phyloP scores from a whole-genome alignment of 2,797 vertebrate genomes.

The Artibeus jamaicensis region DNA sequence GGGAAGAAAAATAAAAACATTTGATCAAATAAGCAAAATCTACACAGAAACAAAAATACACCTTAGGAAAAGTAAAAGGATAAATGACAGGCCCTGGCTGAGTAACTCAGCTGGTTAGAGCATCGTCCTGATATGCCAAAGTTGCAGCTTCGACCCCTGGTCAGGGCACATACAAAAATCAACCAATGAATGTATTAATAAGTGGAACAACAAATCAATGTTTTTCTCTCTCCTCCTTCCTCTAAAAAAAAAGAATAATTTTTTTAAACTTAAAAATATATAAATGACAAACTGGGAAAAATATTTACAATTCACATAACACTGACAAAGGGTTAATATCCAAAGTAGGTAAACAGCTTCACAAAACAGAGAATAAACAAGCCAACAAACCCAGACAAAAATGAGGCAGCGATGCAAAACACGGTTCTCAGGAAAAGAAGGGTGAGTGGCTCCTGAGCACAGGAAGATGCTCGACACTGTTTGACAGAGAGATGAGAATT shows the following conservation, averaged over 20 bases:
- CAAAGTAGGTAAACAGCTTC: neutral
- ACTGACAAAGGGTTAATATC: neutral
- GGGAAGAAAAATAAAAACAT: neutral
- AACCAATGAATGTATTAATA: neutral
- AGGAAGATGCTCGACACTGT: neutral
- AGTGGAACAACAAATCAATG: neutral
- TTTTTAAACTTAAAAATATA: neutral
- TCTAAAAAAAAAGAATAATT: neutral
- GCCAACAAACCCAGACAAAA: slow-evolving; percentile 20
- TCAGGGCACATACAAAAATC: neutral
- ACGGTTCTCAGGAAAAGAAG: neutral
- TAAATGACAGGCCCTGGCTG: neutral
- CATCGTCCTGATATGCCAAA: neutral
- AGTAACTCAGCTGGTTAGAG: neutral
- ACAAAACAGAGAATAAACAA: neutral
- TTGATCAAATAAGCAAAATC: slow-evolving; percentile 17
- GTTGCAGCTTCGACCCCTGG: neutral
- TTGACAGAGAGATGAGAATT: neutral
- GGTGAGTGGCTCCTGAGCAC: neutral
- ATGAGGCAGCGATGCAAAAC: neutral
- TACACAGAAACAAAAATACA: neutral
- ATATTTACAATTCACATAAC: neutral
- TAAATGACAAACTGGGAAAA: neutral
- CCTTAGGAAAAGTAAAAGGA: neutral
- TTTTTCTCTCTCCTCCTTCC: neutral